A percentile compares a stretch with the other conserved stretches of the same genome.
These are phyloP conservation scores for Podilymbus podiceps DNA, from an alignment of 2,113 vertebrate genomes.

Conservation along the genomic window DNA sequence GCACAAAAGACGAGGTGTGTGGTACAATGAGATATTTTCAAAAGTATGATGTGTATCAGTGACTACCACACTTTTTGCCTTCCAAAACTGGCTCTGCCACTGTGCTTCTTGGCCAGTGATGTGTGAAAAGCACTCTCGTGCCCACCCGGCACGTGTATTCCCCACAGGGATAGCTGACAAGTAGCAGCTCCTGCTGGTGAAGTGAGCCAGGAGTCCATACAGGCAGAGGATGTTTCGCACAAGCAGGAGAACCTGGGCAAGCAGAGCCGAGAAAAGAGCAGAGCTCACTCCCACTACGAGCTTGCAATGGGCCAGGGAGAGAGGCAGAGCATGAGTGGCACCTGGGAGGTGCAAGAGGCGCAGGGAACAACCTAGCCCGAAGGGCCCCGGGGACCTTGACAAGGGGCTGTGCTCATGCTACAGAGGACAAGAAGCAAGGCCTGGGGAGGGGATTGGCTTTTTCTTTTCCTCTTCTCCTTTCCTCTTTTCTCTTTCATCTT, in stretches of 20 bases:
- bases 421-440: background rate
- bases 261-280: background rate
- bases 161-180: background rate
- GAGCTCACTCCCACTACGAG: background rate
- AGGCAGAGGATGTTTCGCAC: background rate
- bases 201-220: background rate
- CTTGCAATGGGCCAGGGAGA: background rate
- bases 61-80: too few relatives aligned
- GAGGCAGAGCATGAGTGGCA: background rate
- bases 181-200: background rate
- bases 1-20: background rate
- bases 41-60: fast-evolving
- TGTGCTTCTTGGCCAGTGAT: background rate
- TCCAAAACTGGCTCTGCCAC: background rate
- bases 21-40: background rate
- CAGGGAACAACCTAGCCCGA: too few relatives aligned
- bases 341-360: background rate
- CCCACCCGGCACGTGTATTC: too few relatives aligned
- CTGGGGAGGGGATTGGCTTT: too few relatives aligned
- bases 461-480: too few relatives aligned
- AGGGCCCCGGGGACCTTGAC: background rate
- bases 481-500: too few relatives aligned
- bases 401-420: background rate
- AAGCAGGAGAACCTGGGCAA: background rate
- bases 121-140: fast-evolving